Evolutionary conservation across 1,140 invertebrate species (phyloP).

Genomic region (Coptotermes formosanus): DNA sequence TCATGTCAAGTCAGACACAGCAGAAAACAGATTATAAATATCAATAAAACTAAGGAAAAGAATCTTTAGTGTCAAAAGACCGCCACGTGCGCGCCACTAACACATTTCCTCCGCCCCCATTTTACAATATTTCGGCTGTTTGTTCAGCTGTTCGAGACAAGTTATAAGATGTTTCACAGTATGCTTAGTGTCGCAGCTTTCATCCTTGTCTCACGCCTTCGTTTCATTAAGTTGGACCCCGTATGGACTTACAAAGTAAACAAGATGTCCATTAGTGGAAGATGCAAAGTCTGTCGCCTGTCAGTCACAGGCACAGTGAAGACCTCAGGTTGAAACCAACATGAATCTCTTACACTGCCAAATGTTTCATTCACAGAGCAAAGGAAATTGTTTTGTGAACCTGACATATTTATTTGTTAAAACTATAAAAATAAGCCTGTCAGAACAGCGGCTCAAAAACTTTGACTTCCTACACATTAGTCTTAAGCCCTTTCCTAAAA

Average conservation of each 20-base stretch:
- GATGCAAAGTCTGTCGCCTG: slow-evolving; percentile 13
- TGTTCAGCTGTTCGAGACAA: slow-evolving; percentile 1
- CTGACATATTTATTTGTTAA: no score
- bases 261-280: slow-evolving; percentile 23
- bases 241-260: slow-evolving; percentile 28
- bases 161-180: background rate
- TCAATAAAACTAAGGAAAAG: background rate
- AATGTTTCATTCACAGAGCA: slow-evolving; percentile 13
- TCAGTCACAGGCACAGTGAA: background rate
- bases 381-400: background rate
- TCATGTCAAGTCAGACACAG: background rate
- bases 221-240: background rate
- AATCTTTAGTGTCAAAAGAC: slow-evolving; percentile 7
- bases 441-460: no score
- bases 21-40: background rate
- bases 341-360: background rate
- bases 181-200: background rate
- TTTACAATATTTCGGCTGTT: background rate
- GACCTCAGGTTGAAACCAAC: slow-evolving; percentile 17
- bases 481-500: no score
- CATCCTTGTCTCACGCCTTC: background rate
- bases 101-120: background rate
- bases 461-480: no score
- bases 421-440: no score
- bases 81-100: background rate